Evolutionary conservation across 2,888 invertebrate species (phyloP).

Genomic region (Diarsia rubi): DNA sequence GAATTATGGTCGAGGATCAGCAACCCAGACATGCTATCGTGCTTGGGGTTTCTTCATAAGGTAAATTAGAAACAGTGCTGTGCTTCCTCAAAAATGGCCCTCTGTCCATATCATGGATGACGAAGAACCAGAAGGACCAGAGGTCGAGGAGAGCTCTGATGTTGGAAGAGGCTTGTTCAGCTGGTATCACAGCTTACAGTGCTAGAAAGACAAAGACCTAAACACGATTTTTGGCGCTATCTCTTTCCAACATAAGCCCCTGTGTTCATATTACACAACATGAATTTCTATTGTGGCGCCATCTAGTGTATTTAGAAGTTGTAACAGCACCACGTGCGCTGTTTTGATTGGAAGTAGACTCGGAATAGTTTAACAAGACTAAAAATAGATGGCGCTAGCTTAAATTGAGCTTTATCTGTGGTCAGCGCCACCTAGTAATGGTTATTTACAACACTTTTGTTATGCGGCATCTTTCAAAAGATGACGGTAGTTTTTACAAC

Average conservation of each 20-base stretch:
- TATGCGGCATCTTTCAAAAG: background rate
- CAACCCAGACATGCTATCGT: background rate
- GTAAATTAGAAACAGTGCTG: background rate
- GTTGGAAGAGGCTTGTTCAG: conserved; percentile 86
- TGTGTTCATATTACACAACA: background rate
- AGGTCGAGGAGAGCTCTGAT: conserved; percentile 83
- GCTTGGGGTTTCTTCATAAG: background rate
- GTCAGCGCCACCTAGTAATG: conserved; percentile 19
- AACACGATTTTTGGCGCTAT: background rate
- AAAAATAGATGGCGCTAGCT: conserved; percentile 36
- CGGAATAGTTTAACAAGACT: background rate
- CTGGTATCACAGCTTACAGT: conserved; percentile 71
- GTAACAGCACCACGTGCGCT: too few species aligned
- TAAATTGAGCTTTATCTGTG: background rate
- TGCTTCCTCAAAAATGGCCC: background rate
- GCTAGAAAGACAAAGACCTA: background rate
- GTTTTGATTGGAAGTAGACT: background rate
- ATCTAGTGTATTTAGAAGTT: background rate
- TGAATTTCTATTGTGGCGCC: background rate
- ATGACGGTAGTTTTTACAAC: background rate
- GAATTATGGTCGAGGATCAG: background rate
- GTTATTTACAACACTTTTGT: background rate
- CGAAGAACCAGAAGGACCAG: too few species aligned
- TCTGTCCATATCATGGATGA: conserved; percentile 55
- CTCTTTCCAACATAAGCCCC: background rate